Evolutionary conservation across 2,113 vertebrate species (phyloP).

Genomic region (Jaculus jaculus): DNA sequence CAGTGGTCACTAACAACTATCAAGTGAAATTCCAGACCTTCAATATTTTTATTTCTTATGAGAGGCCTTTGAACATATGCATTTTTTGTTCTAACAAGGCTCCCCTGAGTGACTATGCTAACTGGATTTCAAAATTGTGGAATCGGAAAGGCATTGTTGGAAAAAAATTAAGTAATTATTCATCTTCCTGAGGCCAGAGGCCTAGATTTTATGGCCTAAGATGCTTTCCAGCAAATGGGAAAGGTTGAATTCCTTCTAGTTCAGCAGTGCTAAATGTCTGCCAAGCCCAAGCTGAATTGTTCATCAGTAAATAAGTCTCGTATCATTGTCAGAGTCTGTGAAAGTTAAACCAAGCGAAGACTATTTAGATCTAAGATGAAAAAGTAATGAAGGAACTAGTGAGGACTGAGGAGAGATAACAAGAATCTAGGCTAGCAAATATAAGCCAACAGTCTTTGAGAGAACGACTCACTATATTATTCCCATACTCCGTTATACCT

Average conservation of each 20-base stretch:
- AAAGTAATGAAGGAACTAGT: neutral
- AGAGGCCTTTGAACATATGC: neutral
- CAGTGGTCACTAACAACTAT: neutral
- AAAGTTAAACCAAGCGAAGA: neutral
- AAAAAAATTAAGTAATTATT: neutral
- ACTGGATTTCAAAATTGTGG: neutral
- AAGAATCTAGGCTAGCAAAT: neutral
- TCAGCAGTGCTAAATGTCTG: neutral
- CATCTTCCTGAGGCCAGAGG: neutral
- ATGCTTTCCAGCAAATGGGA: neutral
- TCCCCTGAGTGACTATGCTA: neutral
- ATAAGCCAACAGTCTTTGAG: constrained; percentile 2
- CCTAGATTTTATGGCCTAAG: neutral
- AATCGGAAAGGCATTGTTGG: neutral
- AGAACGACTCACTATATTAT: constrained; percentile 33
- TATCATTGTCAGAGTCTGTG: neutral
- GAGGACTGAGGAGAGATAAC: neutral
- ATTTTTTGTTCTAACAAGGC: neutral
- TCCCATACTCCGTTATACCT: neutral
- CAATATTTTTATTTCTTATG: neutral
- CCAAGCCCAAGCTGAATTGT: neutral
- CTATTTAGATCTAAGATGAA: neutral
- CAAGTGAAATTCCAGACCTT: neutral
- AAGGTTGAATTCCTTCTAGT: neutral
- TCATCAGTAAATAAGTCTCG: neutral